Evolutionary conservation across 2,113 vertebrate genomes (phyloP).

Genomic region (Parus major): DNA sequence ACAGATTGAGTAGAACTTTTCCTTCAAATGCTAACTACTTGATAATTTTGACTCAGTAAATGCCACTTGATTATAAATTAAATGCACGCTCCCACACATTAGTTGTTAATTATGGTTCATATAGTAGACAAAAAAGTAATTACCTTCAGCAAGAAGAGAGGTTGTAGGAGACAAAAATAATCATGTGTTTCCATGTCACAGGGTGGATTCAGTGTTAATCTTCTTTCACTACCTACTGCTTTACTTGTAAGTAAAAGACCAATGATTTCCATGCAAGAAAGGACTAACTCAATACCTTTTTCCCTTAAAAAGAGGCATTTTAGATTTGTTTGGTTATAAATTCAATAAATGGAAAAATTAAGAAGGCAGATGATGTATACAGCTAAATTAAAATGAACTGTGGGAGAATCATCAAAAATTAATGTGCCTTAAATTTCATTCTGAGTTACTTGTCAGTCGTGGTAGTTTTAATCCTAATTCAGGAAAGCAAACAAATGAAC

Average conservation of each 20-base stretch:
- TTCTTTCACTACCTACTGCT: background rate
- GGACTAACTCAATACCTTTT: background rate
- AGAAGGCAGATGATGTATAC: background rate
- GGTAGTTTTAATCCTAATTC: background rate
- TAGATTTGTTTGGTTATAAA: conserved; percentile 17
- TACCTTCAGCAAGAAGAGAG: background rate
- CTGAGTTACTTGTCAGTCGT: background rate
- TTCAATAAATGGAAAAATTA: conserved; percentile 35
- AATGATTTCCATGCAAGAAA: background rate
- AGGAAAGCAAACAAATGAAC: background rate
- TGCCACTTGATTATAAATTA: conserved; percentile 2
- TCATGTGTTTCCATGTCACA: background rate
- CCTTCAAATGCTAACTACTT: background rate
- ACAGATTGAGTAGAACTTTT: background rate
- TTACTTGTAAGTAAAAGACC: background rate
- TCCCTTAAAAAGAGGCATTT: background rate
- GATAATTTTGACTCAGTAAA: background rate
- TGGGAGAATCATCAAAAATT: conserved; percentile 36
- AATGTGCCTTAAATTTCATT: conserved; percentile 30
- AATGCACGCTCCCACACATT: background rate
- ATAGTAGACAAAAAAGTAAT: conserved; percentile 14
- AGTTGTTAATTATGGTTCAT: background rate
- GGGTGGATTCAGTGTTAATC: background rate
- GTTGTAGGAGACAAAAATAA: conserved; percentile 24
- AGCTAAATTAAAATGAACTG: conserved; percentile 16